Conservation (phyloP, 2,888 invertebrate species). For the Nemotelus nigrinus region DNA sequence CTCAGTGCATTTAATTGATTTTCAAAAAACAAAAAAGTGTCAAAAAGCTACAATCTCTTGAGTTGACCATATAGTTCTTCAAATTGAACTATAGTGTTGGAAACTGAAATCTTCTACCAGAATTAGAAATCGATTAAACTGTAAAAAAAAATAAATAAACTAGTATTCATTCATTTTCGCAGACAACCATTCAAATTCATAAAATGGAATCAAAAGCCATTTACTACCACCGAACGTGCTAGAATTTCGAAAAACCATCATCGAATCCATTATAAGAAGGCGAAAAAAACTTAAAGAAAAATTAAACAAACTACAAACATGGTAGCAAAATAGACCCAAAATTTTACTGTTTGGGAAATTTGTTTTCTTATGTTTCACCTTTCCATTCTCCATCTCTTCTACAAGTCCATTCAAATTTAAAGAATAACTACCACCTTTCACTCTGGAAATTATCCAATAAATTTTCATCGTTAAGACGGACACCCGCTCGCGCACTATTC, state of each 20-base stretch:
- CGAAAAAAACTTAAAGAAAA: background rate
- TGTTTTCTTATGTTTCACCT: constrained; percentile 34
- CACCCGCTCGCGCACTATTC: background rate
- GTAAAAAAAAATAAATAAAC: no score
- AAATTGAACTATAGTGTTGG: no score
- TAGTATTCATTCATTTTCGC: no score
- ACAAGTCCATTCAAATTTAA: background rate
- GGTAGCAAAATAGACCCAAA: background rate
- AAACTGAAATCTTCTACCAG: no score
- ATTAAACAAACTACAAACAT: background rate
- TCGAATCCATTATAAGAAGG: background rate
- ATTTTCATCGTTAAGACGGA: constrained; percentile 15
- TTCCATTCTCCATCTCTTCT: no score
- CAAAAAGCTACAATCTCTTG: no score
- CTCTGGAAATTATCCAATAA: constrained; percentile 32
- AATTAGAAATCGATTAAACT: no score
- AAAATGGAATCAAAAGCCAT: constrained; percentile 14
- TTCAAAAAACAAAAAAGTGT: no score
- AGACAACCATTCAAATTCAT: background rate
- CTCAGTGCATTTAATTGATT: no score
- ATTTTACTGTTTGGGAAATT: constrained; percentile 10
- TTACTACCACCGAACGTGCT: constrained; percentile 28
- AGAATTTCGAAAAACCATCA: constrained; percentile 37
- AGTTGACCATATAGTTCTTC: no score
- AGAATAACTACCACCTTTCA: constrained; percentile 34